phyloP scores from a whole-genome alignment of 1,140 invertebrate genomes.

The Pristionchus pacificus region DNA sequence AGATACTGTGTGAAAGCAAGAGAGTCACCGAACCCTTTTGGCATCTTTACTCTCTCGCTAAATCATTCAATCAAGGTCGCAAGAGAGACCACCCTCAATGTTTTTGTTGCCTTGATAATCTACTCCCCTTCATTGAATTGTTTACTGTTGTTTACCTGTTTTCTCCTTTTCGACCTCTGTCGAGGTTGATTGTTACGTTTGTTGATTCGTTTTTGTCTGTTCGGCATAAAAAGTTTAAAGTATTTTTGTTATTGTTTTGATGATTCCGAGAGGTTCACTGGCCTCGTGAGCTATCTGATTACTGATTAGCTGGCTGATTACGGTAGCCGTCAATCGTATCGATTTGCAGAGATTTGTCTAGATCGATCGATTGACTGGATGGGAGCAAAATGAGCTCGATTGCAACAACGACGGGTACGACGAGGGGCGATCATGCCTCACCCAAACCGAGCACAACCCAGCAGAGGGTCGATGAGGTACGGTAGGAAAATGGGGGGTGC shows the following conservation, averaged over 20 bases:
- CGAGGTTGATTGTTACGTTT: slow-evolving; percentile 3
- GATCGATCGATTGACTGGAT: too few species aligned
- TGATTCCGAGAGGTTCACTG: slow-evolving; percentile 7
- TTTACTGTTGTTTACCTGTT: slow-evolving; percentile 9
- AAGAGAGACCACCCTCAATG: background rate
- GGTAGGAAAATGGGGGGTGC: too few species aligned
- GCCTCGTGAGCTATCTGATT: slow-evolving; percentile 3
- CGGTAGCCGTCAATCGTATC: background rate
- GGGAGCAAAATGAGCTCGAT: too few species aligned
- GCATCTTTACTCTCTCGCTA: background rate
- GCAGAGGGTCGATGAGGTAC: too few species aligned
- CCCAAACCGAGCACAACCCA: too few species aligned
- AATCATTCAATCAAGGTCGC: background rate
- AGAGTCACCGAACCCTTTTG: slow-evolving; percentile 1
- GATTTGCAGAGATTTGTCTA: background rate
- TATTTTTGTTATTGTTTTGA: slow-evolving; percentile 1
- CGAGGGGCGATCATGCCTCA: too few species aligned
- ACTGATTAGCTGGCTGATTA: background rate
- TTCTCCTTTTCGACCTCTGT: background rate
- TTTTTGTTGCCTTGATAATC: background rate
- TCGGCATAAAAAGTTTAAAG: background rate
- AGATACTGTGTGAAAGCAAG: slow-evolving; percentile 14
- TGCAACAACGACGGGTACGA: too few species aligned
- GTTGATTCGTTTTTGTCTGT: background rate
- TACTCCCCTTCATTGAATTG: background rate